Base-by-base conservation (phyloP, 1,140 invertebrate genomes). In the Parasteatoda tepidariorum region DNA sequence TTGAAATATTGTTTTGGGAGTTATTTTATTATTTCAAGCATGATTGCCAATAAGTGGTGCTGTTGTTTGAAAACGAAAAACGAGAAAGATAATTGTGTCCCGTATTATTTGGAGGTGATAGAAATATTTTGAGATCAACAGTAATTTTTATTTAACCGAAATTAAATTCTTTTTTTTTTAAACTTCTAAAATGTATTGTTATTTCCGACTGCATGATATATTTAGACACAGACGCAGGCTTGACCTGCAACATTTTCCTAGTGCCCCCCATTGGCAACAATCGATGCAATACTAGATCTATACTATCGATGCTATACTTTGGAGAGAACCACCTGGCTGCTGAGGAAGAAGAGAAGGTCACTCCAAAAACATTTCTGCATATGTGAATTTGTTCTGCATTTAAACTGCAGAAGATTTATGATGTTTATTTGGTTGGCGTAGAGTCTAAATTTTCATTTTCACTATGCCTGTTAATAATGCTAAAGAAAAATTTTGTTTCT, bases 261-360 rank as follows among this genome's bases (percentile, higher is more conserved):
- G 64, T 79, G 76, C 76, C 76, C 67, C 76, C 76, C 68, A 79
- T 79, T 24, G 76, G 31, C 48, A 57, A 48, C 33, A 79, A 79
- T 68, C 64, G 41, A 79, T 68, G 68, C 76, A 68, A 79, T 22
- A 33, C 22, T 15, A n/a, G n/a, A n/a, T n/a, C n/a, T n/a, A n/a
- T n/a, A n/a, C n/a, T n/a, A n/a, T n/a, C n/a, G n/a, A n/a, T n/a
- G n/a, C n/a, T n/a, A n/a, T n/a, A n/a, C 64, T 59, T 68, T 3
- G 6, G 15, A 38, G 24, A 38, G 30, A 61, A 31, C 76, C 76
- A 24, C 76, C 22, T 68, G 59, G 33, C 41, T 48, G 76, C 48
- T 26, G 76, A 7, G 33, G 18, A 22, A 24, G 1, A 9, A 26
- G 11, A 24, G 76, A 34, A 68, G 76, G 76, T 64, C 62, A 79